Evolutionary conservation across 2,888 invertebrate genomes (phyloP).

Genomic region (Drosophila fungiperda): DNA sequence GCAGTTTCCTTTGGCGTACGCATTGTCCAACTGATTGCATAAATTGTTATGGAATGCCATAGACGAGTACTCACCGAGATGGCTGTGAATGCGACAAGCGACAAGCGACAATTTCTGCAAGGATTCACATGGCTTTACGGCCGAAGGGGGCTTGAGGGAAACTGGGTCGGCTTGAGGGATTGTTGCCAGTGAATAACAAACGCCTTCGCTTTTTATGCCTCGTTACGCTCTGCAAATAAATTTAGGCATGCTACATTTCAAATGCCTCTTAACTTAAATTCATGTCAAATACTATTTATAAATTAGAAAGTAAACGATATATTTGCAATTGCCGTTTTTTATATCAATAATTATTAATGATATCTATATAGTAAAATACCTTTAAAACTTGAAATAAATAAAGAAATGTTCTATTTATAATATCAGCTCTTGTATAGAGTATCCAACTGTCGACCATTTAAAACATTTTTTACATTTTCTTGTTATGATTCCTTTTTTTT

Average conservation of each 20-base stretch:
- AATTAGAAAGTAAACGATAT: neutral
- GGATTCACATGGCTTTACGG: slow-evolving; percentile 30
- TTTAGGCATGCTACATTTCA: neutral
- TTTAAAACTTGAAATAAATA: neutral
- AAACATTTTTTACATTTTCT: slow-evolving; percentile 1
- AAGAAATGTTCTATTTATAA: neutral
- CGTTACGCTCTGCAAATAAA: slow-evolving; percentile 18
- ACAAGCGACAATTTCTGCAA: slow-evolving; percentile 33
- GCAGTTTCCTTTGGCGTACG: slow-evolving; percentile 38
- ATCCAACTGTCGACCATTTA: slow-evolving; percentile 1
- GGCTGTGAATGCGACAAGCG: slow-evolving; percentile 37
- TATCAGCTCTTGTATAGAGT: slow-evolving; percentile 21
- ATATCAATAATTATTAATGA: neutral
- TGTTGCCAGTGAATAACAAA: slow-evolving; percentile 34
- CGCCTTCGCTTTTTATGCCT: slow-evolving; percentile 41
- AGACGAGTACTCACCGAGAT: slow-evolving; percentile 33
- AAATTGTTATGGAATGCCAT: slow-evolving; percentile 76
- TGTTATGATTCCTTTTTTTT: slow-evolving; percentile 42
- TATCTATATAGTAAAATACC: neutral
- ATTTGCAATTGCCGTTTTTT: neutral
- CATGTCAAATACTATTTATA: neutral
- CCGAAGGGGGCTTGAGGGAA: neutral
- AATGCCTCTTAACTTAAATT: neutral
- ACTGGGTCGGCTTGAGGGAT: slow-evolving; percentile 22
- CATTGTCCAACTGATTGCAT: slow-evolving; percentile 76